Evolutionary conservation across 2,888 invertebrate species (phyloP), one percentile per base, ranked within the genome.

Genomic region (Acrobeloides nanus): DNA sequence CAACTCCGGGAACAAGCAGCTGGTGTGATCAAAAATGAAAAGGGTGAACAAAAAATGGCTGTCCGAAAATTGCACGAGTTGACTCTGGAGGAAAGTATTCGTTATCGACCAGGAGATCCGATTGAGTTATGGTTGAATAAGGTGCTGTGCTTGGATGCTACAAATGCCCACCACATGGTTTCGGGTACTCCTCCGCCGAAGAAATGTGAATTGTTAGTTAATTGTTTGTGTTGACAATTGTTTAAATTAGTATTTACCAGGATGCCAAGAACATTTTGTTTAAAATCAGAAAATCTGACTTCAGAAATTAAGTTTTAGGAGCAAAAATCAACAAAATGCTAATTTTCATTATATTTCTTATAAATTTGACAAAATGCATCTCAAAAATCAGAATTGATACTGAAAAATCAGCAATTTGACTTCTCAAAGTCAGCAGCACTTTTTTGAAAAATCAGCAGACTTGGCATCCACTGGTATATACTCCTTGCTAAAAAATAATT

Each of bases 11-110:
- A 80, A 38, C 61, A 66, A 34, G 48, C 61, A 2, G 49, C 53
- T 32, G 64, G 53, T 17, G 47, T 29, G 7, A 52, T 57, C 15
- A 55, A 51, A 15, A 21, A 15, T 3, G 43, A 42, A 12, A 34
- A 7, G 1, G 38, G 33, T 12, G 38, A 5, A 6, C 29, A 17
- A n/a, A 17, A 21, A 7, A 32, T 29, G n/a, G 34, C n/a, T 8
- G 76, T 75, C 6, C 67, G 77, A 27, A 61, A 64, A 10, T 68
- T 80, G 24, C 75, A 78, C 57, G 80, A 80, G 64, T 62, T 80
- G 44, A 83, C 84, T 61, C 79, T 97, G 31, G 85, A 88, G 39
- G 93, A 97, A 75, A 89, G 93, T 0, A 97, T 99, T 73, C 83
- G 93, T 51, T 97, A 99, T 75, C 84, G 83, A 48, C 78, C 83